phyloP scores from a whole-genome alignment of 2,888 invertebrate species.

The Drosophila multiciliata region DNA sequence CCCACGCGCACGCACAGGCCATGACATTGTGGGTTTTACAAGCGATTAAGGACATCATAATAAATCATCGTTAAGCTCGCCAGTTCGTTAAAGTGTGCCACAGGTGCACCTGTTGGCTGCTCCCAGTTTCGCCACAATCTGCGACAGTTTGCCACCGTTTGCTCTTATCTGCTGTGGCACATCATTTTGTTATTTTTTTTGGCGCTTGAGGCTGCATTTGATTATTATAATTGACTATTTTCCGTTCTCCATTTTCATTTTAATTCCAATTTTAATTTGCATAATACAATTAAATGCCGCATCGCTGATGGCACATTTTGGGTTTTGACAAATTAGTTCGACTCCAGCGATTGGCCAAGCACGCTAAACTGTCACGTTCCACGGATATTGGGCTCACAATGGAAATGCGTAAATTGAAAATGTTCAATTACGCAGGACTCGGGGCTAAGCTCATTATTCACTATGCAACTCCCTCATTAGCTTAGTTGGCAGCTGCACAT shows the following conservation, averaged over 20 bases:
- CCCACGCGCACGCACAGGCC: background rate
- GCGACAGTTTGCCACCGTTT: background rate
- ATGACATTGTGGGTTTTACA: constrained; percentile 43
- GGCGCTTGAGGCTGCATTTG: constrained; percentile 36
- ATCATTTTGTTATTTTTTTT: constrained; percentile 18
- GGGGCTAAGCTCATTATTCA: constrained; percentile 55
- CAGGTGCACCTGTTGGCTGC: constrained; percentile 15
- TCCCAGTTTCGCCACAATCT: background rate
- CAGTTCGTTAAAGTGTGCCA: constrained; percentile 61
- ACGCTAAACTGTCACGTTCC: constrained; percentile 63
- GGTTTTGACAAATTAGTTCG: constrained; percentile 54
- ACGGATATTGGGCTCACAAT: constrained; percentile 43
- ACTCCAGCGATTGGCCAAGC: constrained; percentile 28
- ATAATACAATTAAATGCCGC: constrained; percentile 70
- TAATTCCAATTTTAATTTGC: constrained; percentile 59
- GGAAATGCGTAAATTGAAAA: constrained; percentile 38
- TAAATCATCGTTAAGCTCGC: constrained; percentile 67
- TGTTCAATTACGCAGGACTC: constrained; percentile 45
- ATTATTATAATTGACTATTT: constrained; percentile 37
- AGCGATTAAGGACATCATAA: constrained; percentile 65
- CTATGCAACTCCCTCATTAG: constrained; percentile 9
- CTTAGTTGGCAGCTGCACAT: background rate
- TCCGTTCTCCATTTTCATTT: constrained; percentile 31
- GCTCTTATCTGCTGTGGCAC: constrained; percentile 29
- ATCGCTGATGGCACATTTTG: constrained; percentile 42